phyloP scores from a whole-genome alignment of 92 coral and sea anemone species.

The Epizoanthus ramosus region DNA sequence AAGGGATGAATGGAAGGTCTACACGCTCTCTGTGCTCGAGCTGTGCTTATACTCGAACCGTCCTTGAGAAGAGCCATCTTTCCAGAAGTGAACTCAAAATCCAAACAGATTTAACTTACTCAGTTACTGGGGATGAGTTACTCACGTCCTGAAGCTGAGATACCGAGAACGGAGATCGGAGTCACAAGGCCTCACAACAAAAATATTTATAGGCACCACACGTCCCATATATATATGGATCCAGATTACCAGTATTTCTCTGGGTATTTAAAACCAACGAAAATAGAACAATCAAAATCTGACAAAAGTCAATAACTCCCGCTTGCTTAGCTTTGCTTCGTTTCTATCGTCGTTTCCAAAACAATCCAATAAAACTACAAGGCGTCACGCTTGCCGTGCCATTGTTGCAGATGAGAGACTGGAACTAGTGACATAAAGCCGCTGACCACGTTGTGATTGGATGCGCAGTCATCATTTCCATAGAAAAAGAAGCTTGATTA shows the following conservation, averaged over 20 bases:
- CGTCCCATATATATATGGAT: background rate
- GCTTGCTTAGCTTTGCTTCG: background rate
- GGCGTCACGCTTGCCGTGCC: background rate
- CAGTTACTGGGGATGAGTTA: no score
- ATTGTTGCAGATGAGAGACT: background rate
- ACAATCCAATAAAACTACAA: background rate
- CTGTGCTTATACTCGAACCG: constrained; percentile 44
- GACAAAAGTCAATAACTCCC: background rate
- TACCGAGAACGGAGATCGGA: no score
- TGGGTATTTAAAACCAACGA: background rate
- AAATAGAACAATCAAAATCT: background rate
- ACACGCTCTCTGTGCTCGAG: constrained; percentile 68
- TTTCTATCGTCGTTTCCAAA: constrained; percentile 2
- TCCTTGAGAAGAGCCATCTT: constrained; percentile 33
- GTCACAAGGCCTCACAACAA: no score
- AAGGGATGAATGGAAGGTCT: constrained; percentile 82
- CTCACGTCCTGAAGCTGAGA: no score
- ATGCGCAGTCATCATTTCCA: no score
- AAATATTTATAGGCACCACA: no score
- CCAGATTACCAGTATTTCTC: background rate
- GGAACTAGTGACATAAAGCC: background rate
- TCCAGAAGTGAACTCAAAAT: background rate
- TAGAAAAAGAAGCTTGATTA: background rate
- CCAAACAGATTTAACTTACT: no score
- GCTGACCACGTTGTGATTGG: background rate